phyloP scores from a whole-genome alignment of 1,140 invertebrate genomes.

The Paralvinella palmiformis region DNA sequence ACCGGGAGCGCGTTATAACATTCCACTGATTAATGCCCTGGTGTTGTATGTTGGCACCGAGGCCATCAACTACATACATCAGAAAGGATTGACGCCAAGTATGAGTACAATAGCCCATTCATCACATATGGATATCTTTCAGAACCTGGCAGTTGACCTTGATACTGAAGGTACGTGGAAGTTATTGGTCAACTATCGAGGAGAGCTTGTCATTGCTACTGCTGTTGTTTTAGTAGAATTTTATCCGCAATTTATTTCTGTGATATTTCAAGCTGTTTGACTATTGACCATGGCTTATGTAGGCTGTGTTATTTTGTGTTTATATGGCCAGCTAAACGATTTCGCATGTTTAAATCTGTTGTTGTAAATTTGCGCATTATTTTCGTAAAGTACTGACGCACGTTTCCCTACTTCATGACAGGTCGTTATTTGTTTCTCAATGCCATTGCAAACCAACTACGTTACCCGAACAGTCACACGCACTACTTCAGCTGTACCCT shows the following conservation, averaged over 20 bases:
- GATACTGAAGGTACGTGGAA: slow-evolving; percentile 78
- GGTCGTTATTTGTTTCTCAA: slow-evolving; percentile 91
- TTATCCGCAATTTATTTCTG: too few relatives aligned
- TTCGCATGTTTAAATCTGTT: slow-evolving; percentile 18
- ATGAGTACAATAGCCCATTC: slow-evolving; percentile 94
- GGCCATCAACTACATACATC: slow-evolving; percentile 68
- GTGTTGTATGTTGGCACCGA: slow-evolving; percentile 96
- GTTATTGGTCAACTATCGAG: slow-evolving; percentile 3
- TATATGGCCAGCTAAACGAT: not conserved
- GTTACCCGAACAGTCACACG: slow-evolving; percentile 98
- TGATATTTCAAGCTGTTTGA: too few relatives aligned
- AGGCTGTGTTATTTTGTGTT: not conserved
- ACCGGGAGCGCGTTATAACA: slow-evolving; percentile 87
- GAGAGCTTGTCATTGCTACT: not conserved
- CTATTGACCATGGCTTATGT: too few relatives aligned
- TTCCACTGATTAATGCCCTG: slow-evolving; percentile 91
- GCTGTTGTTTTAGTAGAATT: too few relatives aligned
- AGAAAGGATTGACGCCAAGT: slow-evolving; percentile 76
- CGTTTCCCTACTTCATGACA: slow-evolving; percentile 30
- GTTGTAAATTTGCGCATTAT: slow-evolving; percentile 3
- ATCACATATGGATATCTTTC: slow-evolving; percentile 99
- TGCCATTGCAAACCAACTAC: slow-evolving; percentile 94
- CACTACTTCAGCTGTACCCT: slow-evolving; percentile 98
- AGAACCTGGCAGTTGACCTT: slow-evolving; percentile 93
- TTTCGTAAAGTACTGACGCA: not conserved